Conservation (phyloP, 2,888 invertebrate genomes). For the Meghimatium bilineatum region DNA sequence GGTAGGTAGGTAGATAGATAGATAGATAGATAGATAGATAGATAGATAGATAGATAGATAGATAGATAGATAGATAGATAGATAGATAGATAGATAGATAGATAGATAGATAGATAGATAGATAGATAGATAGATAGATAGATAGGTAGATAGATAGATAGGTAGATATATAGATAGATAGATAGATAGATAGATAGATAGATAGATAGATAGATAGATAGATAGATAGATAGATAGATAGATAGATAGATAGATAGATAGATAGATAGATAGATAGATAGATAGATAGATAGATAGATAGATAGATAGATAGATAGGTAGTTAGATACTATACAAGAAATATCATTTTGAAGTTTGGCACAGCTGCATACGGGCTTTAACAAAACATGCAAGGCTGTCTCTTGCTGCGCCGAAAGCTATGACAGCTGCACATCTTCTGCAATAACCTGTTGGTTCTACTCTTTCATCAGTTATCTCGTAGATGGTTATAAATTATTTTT, state of each 20-base stretch:
- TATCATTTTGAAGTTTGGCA: no score
- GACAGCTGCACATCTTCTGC: no score
- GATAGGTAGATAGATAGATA: no score
- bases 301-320: conserved; percentile 12
- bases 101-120: background rate
- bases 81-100: background rate
- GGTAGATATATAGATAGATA: no score
- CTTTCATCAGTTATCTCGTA: no score
- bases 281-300: background rate
- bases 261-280: background rate
- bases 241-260: background rate
- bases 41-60: background rate
- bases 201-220: background rate
- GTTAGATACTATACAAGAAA: no score
- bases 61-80: background rate
- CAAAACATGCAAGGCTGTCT: no score
- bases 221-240: background rate
- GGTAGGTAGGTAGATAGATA: no score
- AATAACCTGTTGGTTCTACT: no score
- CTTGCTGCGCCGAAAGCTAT: no score
- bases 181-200: background rate
- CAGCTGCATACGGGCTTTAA: no score
- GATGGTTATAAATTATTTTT: no score
- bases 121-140: background rate
- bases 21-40: background rate